A percentile compares a stretch with the other conserved stretches of the same genome.
phyloP scores from a whole-genome alignment of 2,888 invertebrate species.

The Leptogaster cylindrica region DNA sequence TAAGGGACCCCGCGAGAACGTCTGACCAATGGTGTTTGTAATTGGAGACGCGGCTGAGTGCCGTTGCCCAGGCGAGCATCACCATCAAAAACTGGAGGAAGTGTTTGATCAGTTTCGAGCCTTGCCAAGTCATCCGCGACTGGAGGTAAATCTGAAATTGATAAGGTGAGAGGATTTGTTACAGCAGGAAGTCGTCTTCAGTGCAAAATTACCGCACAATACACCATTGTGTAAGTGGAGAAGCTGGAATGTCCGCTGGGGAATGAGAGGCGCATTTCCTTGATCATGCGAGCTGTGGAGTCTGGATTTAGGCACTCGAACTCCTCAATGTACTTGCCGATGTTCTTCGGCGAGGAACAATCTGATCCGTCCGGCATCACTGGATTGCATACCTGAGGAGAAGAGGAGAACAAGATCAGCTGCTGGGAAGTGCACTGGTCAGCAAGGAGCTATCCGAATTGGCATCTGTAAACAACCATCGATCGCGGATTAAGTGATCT shows the following conservation, averaged over 20 bases:
- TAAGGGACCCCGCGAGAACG: conserved; percentile 80
- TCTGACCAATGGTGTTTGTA: conserved; percentile 99
- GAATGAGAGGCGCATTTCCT: conserved; percentile 84
- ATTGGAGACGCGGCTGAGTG: conserved; percentile 90
- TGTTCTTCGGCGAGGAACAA: conserved; percentile 67
- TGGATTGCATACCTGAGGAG: conserved; percentile 84
- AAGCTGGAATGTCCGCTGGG: conserved; percentile 93
- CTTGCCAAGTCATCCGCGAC: conserved; percentile 79
- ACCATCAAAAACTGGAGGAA: conserved; percentile 83
- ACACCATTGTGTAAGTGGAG: conserved; percentile 85
- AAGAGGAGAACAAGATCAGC: too few relatives aligned
- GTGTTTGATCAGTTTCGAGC: conserved; percentile 81
- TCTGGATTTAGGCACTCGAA: conserved; percentile 71
- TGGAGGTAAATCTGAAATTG: conserved; percentile 82
- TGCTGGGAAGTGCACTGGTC: too few relatives aligned
- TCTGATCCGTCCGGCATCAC: conserved; percentile 64
- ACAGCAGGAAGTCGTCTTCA: not conserved
- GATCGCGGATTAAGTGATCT: not conserved
- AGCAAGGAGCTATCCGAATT: too few relatives aligned
- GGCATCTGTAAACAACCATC: too few relatives aligned
- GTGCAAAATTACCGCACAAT: conserved; percentile 75
- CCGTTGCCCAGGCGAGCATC: conserved; percentile 82
- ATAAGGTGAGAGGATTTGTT: not conserved
- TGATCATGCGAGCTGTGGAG: conserved; percentile 65
- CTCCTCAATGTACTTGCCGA: conserved; percentile 72